Evolutionary conservation across 2,113 vertebrate genomes (phyloP).

Genomic region (Chinchilla lanigera): DNA sequence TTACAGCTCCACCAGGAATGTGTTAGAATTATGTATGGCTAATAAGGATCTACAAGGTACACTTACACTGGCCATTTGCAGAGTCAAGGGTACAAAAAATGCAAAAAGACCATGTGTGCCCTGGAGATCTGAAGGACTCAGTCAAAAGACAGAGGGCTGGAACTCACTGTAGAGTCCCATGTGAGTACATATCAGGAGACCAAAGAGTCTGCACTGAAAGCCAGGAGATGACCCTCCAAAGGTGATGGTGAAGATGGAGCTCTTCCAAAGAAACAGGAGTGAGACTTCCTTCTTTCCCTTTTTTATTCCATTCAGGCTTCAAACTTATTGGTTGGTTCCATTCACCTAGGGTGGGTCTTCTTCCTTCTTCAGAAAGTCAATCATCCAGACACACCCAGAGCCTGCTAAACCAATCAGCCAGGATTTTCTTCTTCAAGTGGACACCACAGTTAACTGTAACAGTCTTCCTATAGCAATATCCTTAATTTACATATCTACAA

Average conservation of each 20-base stretch:
- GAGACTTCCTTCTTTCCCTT: neutral
- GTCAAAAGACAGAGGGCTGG: neutral
- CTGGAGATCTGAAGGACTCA: neutral
- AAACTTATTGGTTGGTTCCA: neutral
- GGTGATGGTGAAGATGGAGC: neutral
- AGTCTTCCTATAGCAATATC: neutral
- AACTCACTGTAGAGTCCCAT: neutral
- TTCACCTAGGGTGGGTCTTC: neutral
- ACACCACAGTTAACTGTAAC: neutral
- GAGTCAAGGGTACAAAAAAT: neutral
- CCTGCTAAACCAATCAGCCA: neutral
- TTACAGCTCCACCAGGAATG: neutral
- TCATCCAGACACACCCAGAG: neutral
- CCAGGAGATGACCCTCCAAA: neutral
- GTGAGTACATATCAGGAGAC: neutral
- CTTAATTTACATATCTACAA: neutral
- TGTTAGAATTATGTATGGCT: neutral
- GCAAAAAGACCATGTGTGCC: neutral
- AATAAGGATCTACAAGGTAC: neutral
- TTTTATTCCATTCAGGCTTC: neutral
- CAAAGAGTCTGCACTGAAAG: neutral
- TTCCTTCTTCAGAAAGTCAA: neutral
- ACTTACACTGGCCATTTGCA: neutral
- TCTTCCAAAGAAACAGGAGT: neutral
- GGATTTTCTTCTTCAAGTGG: neutral